phyloP scores from a whole-genome alignment of 2,797 vertebrate genomes.

The Holocentrus rufus region DNA sequence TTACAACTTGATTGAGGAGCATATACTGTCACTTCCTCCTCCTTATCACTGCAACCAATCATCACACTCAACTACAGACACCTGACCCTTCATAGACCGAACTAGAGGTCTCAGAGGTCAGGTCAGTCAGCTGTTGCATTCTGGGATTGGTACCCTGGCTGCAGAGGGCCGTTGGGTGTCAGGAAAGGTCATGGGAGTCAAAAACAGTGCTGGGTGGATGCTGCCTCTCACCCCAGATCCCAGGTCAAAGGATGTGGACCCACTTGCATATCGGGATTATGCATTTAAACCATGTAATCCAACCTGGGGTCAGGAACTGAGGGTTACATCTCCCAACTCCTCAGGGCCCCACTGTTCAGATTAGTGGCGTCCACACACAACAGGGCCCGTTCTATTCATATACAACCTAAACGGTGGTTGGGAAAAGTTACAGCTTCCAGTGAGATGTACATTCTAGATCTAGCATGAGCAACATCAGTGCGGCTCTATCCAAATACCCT shows the following conservation, averaged over 20 bases:
- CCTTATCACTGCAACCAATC: slow-evolving; percentile 52
- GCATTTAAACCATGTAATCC: slow-evolving; percentile 1
- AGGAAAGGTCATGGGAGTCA: slow-evolving; percentile 50
- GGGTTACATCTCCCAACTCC: neutral
- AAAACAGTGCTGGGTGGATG: slow-evolving; percentile 24
- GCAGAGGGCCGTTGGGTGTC: slow-evolving; percentile 39
- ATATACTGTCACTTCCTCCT: slow-evolving; percentile 46
- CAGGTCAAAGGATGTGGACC: slow-evolving; percentile 11
- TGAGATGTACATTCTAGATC: neutral
- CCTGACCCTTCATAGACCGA: slow-evolving; percentile 79
- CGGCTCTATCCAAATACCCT: neutral
- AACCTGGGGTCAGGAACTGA: neutral
- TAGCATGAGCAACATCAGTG: neutral
- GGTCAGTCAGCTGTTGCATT: slow-evolving; percentile 40
- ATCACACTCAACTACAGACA: slow-evolving; percentile 52
- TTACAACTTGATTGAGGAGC: slow-evolving; percentile 59
- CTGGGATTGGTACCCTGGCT: slow-evolving; percentile 35
- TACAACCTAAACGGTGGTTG: neutral
- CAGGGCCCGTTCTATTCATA: neutral
- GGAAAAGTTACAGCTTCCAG: neutral
- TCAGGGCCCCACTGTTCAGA: slow-evolving; percentile 9
- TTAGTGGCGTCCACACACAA: slow-evolving; percentile 12
- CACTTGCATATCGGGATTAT: neutral
- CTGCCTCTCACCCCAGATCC: slow-evolving; percentile 5
- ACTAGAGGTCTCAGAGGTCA: slow-evolving; percentile 73